A percentile compares a stretch with the other conserved stretches of the same genome.
Evolutionary conservation across 2,113 vertebrate genomes (phyloP).

Genomic region (Brienomyrus brachyistius): DNA sequence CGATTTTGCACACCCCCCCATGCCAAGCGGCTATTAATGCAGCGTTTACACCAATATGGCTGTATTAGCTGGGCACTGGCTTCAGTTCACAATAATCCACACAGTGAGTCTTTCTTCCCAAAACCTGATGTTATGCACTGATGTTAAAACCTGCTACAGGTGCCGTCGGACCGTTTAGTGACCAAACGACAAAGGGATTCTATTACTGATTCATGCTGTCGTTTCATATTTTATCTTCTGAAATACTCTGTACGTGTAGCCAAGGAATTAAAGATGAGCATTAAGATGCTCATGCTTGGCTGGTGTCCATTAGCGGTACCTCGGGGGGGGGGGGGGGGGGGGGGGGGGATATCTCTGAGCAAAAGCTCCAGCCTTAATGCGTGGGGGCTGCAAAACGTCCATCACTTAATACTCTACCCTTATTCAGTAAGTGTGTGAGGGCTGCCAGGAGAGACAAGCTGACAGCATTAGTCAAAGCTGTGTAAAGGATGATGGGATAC

Average conservation of each 20-base stretch:
- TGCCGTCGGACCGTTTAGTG: background rate
- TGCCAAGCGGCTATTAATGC: background rate
- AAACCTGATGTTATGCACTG: background rate
- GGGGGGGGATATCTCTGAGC: constrained; percentile 20
- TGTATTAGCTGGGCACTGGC: background rate
- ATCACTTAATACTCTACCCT: background rate
- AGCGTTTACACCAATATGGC: background rate
- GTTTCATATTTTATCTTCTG: background rate
- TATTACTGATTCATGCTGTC: background rate
- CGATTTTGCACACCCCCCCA: background rate
- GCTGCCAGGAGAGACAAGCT: background rate
- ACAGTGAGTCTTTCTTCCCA: background rate
- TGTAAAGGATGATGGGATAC: background rate
- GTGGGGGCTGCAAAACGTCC: background rate
- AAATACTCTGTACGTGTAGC: background rate
- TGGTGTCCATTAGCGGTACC: constrained; percentile 41
- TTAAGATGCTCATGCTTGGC: constrained; percentile 35
- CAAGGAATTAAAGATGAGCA: constrained; percentile 26
- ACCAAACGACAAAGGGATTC: background rate
- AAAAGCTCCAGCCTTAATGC: constrained; percentile 7
- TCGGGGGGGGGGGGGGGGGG: background rate
- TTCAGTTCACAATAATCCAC: background rate
- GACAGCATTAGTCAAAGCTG: background rate
- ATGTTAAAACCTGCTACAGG: background rate
- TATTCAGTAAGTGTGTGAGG: background rate